Evolutionary conservation across 2,888 invertebrate species (phyloP).

Genomic region (Bruchidius siliquastri): DNA sequence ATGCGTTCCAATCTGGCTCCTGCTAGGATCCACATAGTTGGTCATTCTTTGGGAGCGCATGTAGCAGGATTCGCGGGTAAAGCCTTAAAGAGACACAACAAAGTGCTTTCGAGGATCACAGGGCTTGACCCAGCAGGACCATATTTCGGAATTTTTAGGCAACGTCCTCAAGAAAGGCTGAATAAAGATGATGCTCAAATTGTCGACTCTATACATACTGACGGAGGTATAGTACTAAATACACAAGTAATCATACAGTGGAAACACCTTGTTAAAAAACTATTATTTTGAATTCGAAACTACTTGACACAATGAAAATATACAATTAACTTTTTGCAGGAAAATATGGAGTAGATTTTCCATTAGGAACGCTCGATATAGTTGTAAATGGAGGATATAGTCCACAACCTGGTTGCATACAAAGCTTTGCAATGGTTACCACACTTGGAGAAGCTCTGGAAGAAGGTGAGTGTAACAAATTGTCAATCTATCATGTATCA

Average conservation of each 20-base stretch:
- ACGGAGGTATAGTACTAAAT: slow-evolving; percentile 45
- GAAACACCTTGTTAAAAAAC: no score
- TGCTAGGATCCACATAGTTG: slow-evolving; percentile 34
- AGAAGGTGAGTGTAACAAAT: background rate
- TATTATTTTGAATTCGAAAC: slow-evolving; percentile 29
- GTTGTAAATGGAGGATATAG: slow-evolving; percentile 53
- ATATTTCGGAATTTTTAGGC: slow-evolving; percentile 36
- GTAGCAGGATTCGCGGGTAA: slow-evolving; percentile 33
- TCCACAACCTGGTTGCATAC: slow-evolving; percentile 53
- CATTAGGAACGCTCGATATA: slow-evolving; percentile 56
- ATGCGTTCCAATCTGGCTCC: slow-evolving; percentile 18
- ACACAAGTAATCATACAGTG: slow-evolving; percentile 15
- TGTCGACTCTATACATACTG: slow-evolving; percentile 60
- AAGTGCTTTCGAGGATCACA: slow-evolving; percentile 43
- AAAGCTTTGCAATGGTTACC: slow-evolving; percentile 7
- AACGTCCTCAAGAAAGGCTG: slow-evolving; percentile 44
- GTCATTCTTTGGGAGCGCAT: slow-evolving; percentile 41
- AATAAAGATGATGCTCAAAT: slow-evolving; percentile 54
- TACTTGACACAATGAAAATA: no score
- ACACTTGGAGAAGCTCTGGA: slow-evolving; percentile 12
- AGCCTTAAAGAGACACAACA: background rate
- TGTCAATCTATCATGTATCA: no score
- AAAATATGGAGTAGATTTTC: slow-evolving; percentile 46
- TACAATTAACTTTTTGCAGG: slow-evolving; percentile 35
- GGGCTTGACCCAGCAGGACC: slow-evolving; percentile 55